A percentile compares a stretch with the other conserved stretches of the same genome.
Conservation (phyloP, 2,113 vertebrate species). For the Chelonoidis abingdonii region DNA sequence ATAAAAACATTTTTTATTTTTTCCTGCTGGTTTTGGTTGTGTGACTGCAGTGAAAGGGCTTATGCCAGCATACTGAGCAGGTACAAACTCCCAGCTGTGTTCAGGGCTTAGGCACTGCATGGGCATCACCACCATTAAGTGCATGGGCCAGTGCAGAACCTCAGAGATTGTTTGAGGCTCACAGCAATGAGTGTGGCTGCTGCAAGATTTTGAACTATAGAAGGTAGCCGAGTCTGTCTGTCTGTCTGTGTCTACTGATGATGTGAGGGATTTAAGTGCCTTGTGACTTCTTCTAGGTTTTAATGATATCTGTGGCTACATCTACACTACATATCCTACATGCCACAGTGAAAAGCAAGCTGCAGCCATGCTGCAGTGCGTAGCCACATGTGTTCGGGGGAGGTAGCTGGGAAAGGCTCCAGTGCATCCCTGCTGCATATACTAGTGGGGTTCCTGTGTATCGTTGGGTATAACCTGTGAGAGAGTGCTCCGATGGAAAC, state of each 20-base stretch:
- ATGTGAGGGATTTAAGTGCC: neutral
- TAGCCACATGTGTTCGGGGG: no score
- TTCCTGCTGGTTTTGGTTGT: neutral
- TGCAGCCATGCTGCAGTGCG: no score
- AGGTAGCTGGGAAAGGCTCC: no score
- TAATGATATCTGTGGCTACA: no score
- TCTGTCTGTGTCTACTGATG: neutral
- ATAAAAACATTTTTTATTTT: neutral
- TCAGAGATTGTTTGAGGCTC: fast-evolving
- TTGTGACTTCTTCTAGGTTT: neutral
- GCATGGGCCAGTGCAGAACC: fast-evolving
- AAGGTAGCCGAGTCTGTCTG: neutral
- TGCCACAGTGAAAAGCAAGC: no score
- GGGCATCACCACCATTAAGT: fast-evolving
- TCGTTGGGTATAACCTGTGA: no score
- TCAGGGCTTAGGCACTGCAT: fast-evolving
- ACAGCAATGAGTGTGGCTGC: fast-evolving
- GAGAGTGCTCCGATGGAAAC: neutral
- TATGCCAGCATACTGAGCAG: neutral
- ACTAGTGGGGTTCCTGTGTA: neutral
- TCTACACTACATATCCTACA: no score
- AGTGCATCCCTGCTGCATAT: neutral
- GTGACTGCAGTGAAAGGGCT: neutral
- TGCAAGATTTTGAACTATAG: neutral
- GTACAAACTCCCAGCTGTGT: constrained; percentile 12